Evolutionary conservation across 2,888 invertebrate species (phyloP), one percentile per base, ranked within the genome.

Genomic region (Drosophila maculinotata): DNA sequence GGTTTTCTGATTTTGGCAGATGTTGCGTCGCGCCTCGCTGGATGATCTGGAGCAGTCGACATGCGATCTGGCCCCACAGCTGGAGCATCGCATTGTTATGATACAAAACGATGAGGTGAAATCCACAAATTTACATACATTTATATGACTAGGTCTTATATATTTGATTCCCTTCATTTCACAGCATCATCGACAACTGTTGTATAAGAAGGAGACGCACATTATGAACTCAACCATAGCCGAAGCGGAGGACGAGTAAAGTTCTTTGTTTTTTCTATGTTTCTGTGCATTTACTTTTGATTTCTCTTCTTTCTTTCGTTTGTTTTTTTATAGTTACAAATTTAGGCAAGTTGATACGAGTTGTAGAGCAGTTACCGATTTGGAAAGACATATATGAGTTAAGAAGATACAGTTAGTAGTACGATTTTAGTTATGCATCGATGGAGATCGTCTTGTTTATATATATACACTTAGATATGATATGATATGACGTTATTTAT

Each of bases 21-120:
- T 95, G 86, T 93, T 94, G 2, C 93, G 96, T 3, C 93, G 96
- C 51, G 96, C 96, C 4, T 96, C 95, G 0, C 89, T 96, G 35
- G 96, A 97, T 81, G 96, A 96, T 78, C 92, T 97, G 49, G 97
- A 97, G 89, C 94, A 95, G 76, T 95, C 95, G 83, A 94, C 95
- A 1, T 96, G 96, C 89, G 95, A 95, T 71, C 92, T 97, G 69
- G 95, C 96, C 28, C 97, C 97, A 0, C 94, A 94, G 89, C 92
- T 96, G 1, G 97, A 97, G 85, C 95, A 96, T 82, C 93, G 97
- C 79, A 97, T 97, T 76, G 93, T 96, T 12, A 92, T 95, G 23
- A 93, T 97, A 30, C 94, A 93, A 80, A 95, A 93, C 72, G 94
- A 95, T 30, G 95, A 96, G 93, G 97, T 97, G 89, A 14, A 8